Evolutionary conservation across 2,888 invertebrate species (phyloP).

Genomic region (Pachymerium ferrugineum): DNA sequence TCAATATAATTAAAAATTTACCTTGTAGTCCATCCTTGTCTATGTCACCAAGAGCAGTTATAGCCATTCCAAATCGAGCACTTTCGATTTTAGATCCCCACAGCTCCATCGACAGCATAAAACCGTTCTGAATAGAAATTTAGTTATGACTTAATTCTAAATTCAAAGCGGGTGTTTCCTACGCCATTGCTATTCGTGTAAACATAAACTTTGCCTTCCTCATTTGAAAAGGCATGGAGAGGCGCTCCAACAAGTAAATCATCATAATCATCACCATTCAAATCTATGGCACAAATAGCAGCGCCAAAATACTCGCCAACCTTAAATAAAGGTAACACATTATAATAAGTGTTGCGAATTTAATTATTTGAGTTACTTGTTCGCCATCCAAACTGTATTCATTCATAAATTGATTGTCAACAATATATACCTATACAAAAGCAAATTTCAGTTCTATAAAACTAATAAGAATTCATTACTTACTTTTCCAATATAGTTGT

Average conservation of each 20-base stretch:
- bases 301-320: conserved; percentile 45
- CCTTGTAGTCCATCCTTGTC: conserved; percentile 51
- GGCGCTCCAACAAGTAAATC: conserved; percentile 46
- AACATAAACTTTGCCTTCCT: conserved; percentile 38
- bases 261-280: conserved; percentile 43
- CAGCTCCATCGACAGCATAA: too few species aligned
- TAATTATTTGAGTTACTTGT: too few species aligned
- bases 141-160: not conserved
- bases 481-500: too few species aligned
- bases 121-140: not conserved
- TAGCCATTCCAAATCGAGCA: conserved; percentile 50
- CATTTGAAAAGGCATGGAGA: conserved; percentile 37
- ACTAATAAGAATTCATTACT: too few species aligned
- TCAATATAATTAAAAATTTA: conserved; percentile 36
- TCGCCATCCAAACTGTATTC: too few species aligned
- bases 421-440: too few species aligned
- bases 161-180: not conserved
- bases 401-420: too few species aligned
- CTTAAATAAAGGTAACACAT: too few species aligned
- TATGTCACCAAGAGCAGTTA: conserved; percentile 51
- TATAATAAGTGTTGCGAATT: too few species aligned
- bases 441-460: too few species aligned
- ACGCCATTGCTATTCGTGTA: conserved; percentile 37
- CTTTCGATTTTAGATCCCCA: conserved; percentile 34
- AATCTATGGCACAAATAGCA: conserved; percentile 42